Percentiles rank a stretch among this genome's conserved stretches.
These are phyloP conservation scores for Drosophila repletoides DNA, from an alignment of 1,140 invertebrate genomes.

Conservation along the genomic window DNA sequence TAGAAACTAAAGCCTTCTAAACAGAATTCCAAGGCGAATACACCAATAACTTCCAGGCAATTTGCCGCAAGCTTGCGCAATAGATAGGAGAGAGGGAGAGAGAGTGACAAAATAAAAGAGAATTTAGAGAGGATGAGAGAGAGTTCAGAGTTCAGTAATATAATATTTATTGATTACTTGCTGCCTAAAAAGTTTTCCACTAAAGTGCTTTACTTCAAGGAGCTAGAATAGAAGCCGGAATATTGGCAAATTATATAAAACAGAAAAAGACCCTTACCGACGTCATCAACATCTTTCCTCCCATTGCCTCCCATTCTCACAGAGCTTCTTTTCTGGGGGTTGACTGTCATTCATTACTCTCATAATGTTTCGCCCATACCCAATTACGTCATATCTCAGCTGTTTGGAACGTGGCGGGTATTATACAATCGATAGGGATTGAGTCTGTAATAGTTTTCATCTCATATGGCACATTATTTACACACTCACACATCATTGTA, in stretches of 20 bases:
- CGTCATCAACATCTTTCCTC: not conserved
- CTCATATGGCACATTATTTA: slow-evolving; percentile 1
- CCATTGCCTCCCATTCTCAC: not conserved
- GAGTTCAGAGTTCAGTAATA: slow-evolving; percentile 50
- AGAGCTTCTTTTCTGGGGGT: not conserved
- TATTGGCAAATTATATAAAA: slow-evolving; percentile 49
- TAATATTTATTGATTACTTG: slow-evolving; percentile 70
- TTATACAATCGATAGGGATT: slow-evolving; percentile 46
- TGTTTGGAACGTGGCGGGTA: slow-evolving; percentile 40
- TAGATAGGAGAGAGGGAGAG: not conserved
- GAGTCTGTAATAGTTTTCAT: not conserved
- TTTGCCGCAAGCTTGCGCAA: slow-evolving; percentile 28
- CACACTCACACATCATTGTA: not conserved
- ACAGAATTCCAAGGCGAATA: slow-evolving; percentile 21
- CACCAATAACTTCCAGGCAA: slow-evolving; percentile 16
- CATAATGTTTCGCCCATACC: slow-evolving; percentile 26
- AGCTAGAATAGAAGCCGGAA: slow-evolving; percentile 23
- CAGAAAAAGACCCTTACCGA: slow-evolving; percentile 4
- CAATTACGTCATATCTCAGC: slow-evolving; percentile 79
- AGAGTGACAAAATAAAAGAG: not conserved
- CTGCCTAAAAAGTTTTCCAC: slow-evolving; percentile 27
- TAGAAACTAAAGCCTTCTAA: not conserved
- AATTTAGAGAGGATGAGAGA: not conserved
- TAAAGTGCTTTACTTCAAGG: slow-evolving; percentile 39
- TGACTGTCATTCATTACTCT: slow-evolving; percentile 11